phyloP scores from a whole-genome alignment of 2,113 vertebrate genomes.

The Hippocampus abdominalis region DNA sequence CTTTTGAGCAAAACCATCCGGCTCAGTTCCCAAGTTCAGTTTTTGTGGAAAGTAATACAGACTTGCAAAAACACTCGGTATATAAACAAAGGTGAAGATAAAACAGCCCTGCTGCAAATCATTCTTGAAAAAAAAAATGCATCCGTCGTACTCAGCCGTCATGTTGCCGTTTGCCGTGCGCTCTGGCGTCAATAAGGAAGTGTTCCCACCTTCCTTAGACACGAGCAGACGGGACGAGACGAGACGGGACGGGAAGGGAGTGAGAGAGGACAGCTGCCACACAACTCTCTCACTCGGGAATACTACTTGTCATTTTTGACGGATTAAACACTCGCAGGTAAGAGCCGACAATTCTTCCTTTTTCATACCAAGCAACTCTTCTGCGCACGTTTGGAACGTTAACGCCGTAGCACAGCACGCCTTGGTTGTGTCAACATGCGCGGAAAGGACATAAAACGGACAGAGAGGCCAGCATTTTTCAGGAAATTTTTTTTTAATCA shows the following conservation, averaged over 20 bases:
- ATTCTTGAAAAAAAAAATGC: background rate
- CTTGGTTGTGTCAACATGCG: background rate
- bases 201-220: conserved; percentile 28
- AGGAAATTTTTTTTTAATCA: background rate
- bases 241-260: conserved; percentile 19
- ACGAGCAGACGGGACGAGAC: background rate
- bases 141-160: too few relatives aligned
- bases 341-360: background rate
- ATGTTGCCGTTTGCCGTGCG: background rate
- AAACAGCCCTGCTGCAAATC: background rate
- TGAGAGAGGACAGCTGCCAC: conserved; percentile 62
- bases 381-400: too few relatives aligned
- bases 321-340: background rate
- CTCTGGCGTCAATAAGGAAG: conserved; percentile 56
- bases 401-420: too few relatives aligned
- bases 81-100: too few relatives aligned
- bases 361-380: background rate
- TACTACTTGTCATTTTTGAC: background rate
- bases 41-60: too few relatives aligned
- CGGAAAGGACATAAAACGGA: background rate
- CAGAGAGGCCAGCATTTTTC: background rate
- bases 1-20: too few relatives aligned
- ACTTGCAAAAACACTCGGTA: too few relatives aligned
- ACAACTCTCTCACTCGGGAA: background rate
- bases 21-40: too few relatives aligned